Conservation (phyloP, 2,797 vertebrate genomes). For the Pampus argenteus region DNA sequence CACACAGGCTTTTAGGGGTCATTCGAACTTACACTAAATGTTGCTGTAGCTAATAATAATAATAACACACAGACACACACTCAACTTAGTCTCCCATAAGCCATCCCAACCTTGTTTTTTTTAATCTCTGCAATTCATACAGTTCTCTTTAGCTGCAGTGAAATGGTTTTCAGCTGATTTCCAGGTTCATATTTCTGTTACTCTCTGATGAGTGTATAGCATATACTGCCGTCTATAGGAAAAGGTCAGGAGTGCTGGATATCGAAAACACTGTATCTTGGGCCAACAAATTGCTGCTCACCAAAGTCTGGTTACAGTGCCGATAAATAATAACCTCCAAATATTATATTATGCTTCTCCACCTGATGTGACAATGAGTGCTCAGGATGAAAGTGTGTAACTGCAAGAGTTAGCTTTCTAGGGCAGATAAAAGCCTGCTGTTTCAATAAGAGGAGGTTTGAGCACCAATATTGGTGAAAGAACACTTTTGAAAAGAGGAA, state of each 20-base stretch:
- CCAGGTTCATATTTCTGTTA: slow-evolving; percentile 57
- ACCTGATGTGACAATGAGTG: not conserved
- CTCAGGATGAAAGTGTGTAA: slow-evolving; percentile 34
- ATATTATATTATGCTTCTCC: slow-evolving; percentile 21
- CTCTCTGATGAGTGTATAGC: slow-evolving; percentile 39
- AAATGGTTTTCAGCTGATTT: slow-evolving; percentile 73
- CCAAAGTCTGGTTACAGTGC: slow-evolving; percentile 36
- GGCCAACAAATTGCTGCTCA: slow-evolving; percentile 59
- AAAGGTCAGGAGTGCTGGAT: slow-evolving; percentile 68
- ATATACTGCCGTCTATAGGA: slow-evolving; percentile 40
- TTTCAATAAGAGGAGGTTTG: slow-evolving; percentile 48
- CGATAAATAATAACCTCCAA: slow-evolving; percentile 50
- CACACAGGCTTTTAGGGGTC: slow-evolving; percentile 76
- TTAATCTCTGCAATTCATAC: slow-evolving; percentile 59
- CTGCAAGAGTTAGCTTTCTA: slow-evolving; percentile 29
- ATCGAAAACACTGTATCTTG: slow-evolving; percentile 62
- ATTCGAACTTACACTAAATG: slow-evolving; percentile 69
- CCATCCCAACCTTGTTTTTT: slow-evolving; percentile 53
- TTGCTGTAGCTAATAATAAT: too few relatives aligned
- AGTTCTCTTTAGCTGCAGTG: slow-evolving; percentile 54
- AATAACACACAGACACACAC: too few relatives aligned
- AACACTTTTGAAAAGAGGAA: slow-evolving; percentile 51
- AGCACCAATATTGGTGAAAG: slow-evolving; percentile 21
- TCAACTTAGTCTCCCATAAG: slow-evolving; percentile 39
- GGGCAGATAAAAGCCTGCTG: slow-evolving; percentile 38